Conservation (phyloP, 1,140 invertebrate genomes). For the Potamilus streckersoni region DNA sequence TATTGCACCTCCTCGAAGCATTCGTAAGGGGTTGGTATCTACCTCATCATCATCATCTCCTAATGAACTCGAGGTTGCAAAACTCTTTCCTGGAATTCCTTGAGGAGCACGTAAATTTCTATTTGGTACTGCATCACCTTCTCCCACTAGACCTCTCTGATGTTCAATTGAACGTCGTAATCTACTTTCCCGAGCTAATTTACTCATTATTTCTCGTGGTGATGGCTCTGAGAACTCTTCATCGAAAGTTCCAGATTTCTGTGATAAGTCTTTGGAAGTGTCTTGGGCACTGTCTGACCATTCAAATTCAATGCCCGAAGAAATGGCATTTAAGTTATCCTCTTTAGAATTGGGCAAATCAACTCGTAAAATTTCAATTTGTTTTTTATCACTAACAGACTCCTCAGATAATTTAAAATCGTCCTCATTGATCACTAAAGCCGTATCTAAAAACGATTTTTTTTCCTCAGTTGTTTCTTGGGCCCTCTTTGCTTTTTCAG, state of each 20-base stretch:
- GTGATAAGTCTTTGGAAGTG: slow-evolving; percentile 20
- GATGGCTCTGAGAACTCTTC: slow-evolving; percentile 62
- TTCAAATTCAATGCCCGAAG: slow-evolving; percentile 15
- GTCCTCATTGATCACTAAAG: slow-evolving; percentile 18
- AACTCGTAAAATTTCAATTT: slow-evolving; percentile 31
- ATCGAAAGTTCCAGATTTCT: slow-evolving; percentile 47
- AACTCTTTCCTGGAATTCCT: slow-evolving; percentile 54
- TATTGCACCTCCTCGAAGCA: slow-evolving; percentile 72
- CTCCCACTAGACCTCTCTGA: slow-evolving; percentile 46
- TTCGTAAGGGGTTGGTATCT: slow-evolving; percentile 78
- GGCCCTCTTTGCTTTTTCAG: slow-evolving; percentile 13
- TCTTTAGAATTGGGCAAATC: slow-evolving; percentile 34
- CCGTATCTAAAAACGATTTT: slow-evolving; percentile 10
- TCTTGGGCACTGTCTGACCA: slow-evolving; percentile 27
- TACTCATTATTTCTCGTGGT: slow-evolving; percentile 58
- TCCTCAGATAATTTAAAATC: slow-evolving; percentile 28
- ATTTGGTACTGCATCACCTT: slow-evolving; percentile 36
- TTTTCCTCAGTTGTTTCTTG: too few species aligned
- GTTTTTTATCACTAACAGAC: slow-evolving; percentile 23
- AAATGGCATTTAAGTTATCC: slow-evolving; percentile 30
- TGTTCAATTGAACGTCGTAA: slow-evolving; percentile 57
- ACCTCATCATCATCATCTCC: slow-evolving; percentile 59
- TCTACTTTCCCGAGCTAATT: slow-evolving; percentile 55
- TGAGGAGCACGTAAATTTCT: slow-evolving; percentile 57
- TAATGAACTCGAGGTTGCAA: slow-evolving; percentile 11